Evolutionary conservation across 2,797 vertebrate genomes (phyloP), one percentile per base, ranked within the genome.

Genomic region (Caiman crocodilus): DNA sequence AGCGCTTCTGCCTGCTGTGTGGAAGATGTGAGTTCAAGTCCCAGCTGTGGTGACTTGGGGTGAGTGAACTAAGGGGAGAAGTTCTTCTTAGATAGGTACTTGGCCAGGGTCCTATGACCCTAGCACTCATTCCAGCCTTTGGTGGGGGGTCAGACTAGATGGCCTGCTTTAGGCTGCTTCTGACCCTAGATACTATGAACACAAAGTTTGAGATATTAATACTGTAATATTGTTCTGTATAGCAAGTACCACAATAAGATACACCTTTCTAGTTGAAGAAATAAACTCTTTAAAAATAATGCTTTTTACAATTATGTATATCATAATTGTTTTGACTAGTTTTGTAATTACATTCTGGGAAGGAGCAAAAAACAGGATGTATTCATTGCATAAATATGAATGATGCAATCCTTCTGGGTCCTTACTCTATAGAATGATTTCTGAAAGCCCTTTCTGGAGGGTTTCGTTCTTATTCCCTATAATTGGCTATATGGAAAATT

Each of bases 231-330:
- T 87, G 84, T 76, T 93, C 84, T 75, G 35, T 79, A 79, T 87
- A 67, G 79, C 80, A 83, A 90, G 82, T 74, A 82, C 79, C 84
- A 35, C 84, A 82, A 59, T 67, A 69, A 85, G 14, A 32, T 95
- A 78, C 92, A 76, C 67, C 71, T 95, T 90, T 86, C 81, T 79
- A 87, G 88, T 96, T 74, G 85, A 84, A 87, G 94, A 97, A 97
- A 97, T 92, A 94, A 95, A 94, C 89, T 89, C 78, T 79, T 94
- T 95, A 84, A 96, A 86, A 95, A 65, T 93, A 18, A 57, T 84
- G 13, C 93, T 96, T 93, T 95, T 98, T 90, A 79, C 85, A 64
- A 73, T 61, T 79, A 87, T 88, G 58, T 8, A 56, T 71, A 81
- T 50, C 92, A 76, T 82, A 96, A 88, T 26, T 92, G 61, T 78